Conservation (phyloP, 1,140 invertebrate species). For the Neomicropteryx cornuta region DNA sequence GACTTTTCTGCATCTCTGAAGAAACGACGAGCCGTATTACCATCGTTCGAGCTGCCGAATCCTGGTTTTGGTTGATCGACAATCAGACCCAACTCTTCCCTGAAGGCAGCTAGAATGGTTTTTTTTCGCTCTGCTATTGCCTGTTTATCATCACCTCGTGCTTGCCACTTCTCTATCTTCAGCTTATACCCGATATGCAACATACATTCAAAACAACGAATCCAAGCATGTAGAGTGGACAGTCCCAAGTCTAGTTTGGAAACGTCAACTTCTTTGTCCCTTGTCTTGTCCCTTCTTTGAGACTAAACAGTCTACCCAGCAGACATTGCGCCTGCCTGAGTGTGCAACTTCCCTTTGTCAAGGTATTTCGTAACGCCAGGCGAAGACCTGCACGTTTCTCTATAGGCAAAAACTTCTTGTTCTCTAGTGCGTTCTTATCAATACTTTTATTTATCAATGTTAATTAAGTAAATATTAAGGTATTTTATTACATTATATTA, state of each 20-base stretch:
- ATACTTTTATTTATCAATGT: no score
- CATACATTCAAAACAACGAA: conserved; percentile 15
- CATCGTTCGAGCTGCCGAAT: conserved; percentile 19
- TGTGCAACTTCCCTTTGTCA: no score
- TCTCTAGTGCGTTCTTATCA: no score
- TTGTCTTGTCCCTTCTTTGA: no score
- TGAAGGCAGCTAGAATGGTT: conserved; percentile 18
- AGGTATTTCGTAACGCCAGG: no score
- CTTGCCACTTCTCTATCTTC: conserved; percentile 16
- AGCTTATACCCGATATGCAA: conserved; percentile 16
- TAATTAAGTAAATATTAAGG: no score
- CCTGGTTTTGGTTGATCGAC: conserved; percentile 17
- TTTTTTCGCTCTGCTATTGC: conserved; percentile 10
- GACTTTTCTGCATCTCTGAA: conserved; percentile 15
- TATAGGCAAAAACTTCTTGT: no score
- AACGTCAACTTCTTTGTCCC: not conserved
- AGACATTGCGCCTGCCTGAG: no score
- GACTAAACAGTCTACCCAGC: no score
- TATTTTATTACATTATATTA: no score
- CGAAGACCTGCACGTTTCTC: no score
- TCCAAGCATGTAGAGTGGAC: conserved; percentile 14
- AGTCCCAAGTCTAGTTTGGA: conserved; percentile 9
- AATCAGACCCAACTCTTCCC: conserved; percentile 14
- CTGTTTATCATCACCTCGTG: no score
- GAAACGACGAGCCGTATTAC: conserved; percentile 21